Base-by-base conservation (phyloP, 1,140 invertebrate genomes). In the Steinernema feltiae region DNA sequence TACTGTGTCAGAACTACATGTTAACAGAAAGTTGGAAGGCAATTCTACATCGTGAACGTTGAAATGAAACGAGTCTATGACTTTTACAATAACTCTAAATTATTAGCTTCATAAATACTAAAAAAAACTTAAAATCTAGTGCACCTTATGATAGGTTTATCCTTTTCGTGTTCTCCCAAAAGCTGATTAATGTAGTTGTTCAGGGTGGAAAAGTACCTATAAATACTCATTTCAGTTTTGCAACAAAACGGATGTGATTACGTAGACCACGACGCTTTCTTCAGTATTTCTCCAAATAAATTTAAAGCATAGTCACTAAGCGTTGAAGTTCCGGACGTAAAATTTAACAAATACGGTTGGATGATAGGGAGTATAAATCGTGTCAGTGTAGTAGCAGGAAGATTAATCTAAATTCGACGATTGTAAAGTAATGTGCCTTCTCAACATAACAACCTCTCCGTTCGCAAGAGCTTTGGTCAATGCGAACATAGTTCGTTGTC, bases 11-110 rank as follows among this genome's bases (percentile, higher is more conserved):
- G 29, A 1, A 69, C 76, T 32, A n/a, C 70, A 29, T 63, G 71
- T 27, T 12, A 32, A 69, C 31, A 69, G 30, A 53, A 53, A 32
- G 27, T 76, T 46, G 46, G 1, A 27, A 17, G 75, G 79, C 32
- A 81, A 32, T 18, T 53, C 35, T 15, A 74, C 32, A 17, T 78
- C 71, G 1, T 53, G 27, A 31, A 97, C 87, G 89, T 97, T 92
- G 87, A 93, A 98, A 88, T 98, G 94, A 84, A 97, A 98, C 0
- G 91, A 90, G 87, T 97, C 92, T 31, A 98, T 87, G 72, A 98
- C 91, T 0, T 90, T 90, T 0, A 94, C 91, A 21, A 95, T 88
- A 48, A 96, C 90, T 79, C 92, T 91, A 82, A 81, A 88, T 30
- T 46, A 24, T 69, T 21, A 69, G n/a, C 76, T 31, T 79, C 30